Base-by-base conservation (phyloP, 2,113 vertebrate genomes). In the Macrotus californicus region DNA sequence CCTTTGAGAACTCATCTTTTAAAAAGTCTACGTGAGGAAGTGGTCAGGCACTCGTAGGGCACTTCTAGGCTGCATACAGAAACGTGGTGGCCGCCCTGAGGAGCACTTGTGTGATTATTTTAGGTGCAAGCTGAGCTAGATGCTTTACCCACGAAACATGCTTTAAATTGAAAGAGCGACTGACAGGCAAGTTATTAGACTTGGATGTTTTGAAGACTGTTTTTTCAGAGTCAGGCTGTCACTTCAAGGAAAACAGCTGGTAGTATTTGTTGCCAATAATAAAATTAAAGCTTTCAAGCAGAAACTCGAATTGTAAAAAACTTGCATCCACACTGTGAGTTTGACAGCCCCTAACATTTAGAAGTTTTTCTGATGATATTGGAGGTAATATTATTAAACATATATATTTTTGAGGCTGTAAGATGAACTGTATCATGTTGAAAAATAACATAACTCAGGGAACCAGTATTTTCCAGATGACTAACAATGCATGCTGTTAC, bases 251-350 rank as follows among this genome's bases (percentile, higher is more conserved):
- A 79, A 88, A 77, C 3, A 46, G 41, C 36, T 75, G 41, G 54
- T 64, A 12, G 14, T 54, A 80, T 91, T 91, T 85, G 29, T 94
- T 88, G 56, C 10, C 66, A 89, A 39, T 81, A 89, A 77, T 56
- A 93, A 94, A 59, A 94, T 69, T 46, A 94, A 61, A 75, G 15
- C n/a, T 94, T 89, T 80, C 54, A 39, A 75, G 54, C 79, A 69
- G 93, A 93, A 69, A 41, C 48, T 88, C n/a, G 41, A 89, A 91
- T 73, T 88, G 72, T 84, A 77, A 89, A 94, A 93, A 91, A 56
- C 61, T 70, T 93, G 34, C 72, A 70, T 54, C 34, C 18, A 41
- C 34, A 48, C 52, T 50, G 36, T 72, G 29, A 36, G 18, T 66
- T 80, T 94, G 59, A 93, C 13, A 87, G 18, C 8, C 41, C 15